A percentile compares a stretch with the other conserved stretches of the same genome.
Evolutionary conservation across 2,888 invertebrate genomes (phyloP).

Genomic region (Aspidiotus rigidus): DNA sequence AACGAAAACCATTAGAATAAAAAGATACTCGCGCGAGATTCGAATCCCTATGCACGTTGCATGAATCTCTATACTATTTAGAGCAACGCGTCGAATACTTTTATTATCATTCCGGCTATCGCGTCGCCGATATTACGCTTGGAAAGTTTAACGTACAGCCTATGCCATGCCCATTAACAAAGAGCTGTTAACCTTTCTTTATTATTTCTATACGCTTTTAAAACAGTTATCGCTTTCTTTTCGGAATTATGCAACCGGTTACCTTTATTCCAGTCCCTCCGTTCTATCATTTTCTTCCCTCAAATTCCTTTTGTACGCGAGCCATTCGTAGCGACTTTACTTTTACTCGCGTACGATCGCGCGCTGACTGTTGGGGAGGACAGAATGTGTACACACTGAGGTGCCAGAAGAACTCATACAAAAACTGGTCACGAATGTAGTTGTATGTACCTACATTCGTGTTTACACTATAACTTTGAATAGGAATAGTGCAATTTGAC

Average conservation of each 20-base stretch:
- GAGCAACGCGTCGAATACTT: neutral
- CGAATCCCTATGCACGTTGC: too few species aligned
- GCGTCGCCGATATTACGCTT: conserved; percentile 32
- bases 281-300: neutral
- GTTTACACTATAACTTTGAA: too few species aligned
- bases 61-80: too few species aligned
- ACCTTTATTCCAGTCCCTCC: conserved; percentile 19
- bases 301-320: neutral
- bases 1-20: too few species aligned
- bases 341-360: neutral
- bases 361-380: neutral
- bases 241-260: conserved; percentile 31
- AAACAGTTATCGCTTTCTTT: conserved; percentile 33
- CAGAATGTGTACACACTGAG: neutral
- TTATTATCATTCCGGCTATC: conserved; percentile 11
- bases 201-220: conserved; percentile 13
- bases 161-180: conserved; percentile 22
- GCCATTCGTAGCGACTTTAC: neutral
- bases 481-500: neutral
- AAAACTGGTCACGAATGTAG: neutral
- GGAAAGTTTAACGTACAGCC: conserved; percentile 26
- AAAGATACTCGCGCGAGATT: too few species aligned
- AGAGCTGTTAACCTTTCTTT: conserved; percentile 31
- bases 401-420: neutral
- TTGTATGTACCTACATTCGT: too few species aligned